These are phyloP conservation scores for Valencia hispanica DNA, from an alignment of 2,797 vertebrate genomes.

Conservation along the genomic window DNA sequence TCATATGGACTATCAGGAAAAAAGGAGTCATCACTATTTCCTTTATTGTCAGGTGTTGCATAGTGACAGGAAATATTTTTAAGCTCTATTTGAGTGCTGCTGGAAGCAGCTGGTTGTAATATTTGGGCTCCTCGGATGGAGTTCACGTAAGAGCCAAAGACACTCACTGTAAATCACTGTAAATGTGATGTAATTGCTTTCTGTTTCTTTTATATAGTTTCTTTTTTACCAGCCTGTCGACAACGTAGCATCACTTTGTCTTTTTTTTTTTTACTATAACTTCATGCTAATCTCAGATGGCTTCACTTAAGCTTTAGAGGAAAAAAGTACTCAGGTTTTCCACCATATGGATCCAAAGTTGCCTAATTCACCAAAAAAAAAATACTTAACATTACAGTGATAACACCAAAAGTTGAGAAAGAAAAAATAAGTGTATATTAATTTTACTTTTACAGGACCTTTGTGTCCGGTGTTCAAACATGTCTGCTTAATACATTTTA, in stretches of 20 bases:
- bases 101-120: slow-evolving; percentile 5
- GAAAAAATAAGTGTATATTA: slow-evolving; percentile 38
- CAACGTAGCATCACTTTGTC: slow-evolving; percentile 13
- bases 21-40: slow-evolving; percentile 19
- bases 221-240: neutral
- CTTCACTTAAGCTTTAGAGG: slow-evolving; percentile 36
- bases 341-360: slow-evolving; percentile 39
- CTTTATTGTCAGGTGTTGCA: slow-evolving; percentile 20
- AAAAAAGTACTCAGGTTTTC: slow-evolving; percentile 69
- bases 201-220: neutral
- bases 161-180: slow-evolving; percentile 17
- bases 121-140: neutral
- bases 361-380: slow-evolving; percentile 18
- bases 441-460: slow-evolving; percentile 35
- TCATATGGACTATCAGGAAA: slow-evolving; percentile 38
- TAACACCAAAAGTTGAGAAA: slow-evolving; percentile 18
- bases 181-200: slow-evolving; percentile 17
- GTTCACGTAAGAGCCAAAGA: slow-evolving; percentile 10
- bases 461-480: slow-evolving; percentile 34
- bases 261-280: slow-evolving; percentile 3
- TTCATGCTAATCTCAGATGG: slow-evolving; percentile 19
- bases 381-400: slow-evolving; percentile 16
- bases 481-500: slow-evolving; percentile 47
- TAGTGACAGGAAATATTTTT: slow-evolving; percentile 46
- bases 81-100: slow-evolving; percentile 7